Evolutionary conservation across 1,140 invertebrate species (phyloP).

Genomic region (Tetranychus cinnabarinus): DNA sequence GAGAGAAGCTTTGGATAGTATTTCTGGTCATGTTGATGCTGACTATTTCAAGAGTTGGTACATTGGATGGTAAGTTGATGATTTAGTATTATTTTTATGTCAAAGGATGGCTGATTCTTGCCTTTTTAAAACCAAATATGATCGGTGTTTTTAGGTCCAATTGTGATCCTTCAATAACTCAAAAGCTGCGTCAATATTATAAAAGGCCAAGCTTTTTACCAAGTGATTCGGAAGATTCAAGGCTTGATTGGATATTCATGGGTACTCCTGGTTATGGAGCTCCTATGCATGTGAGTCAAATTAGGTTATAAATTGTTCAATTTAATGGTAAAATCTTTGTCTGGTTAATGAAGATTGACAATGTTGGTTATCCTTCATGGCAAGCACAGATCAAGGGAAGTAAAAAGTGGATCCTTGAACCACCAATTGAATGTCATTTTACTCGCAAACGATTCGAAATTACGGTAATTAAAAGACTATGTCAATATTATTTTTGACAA

Average conservation of each 20-base stretch:
- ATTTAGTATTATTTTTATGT: neutral
- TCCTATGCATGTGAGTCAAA: constrained; percentile 58
- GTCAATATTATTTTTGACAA: too few relatives aligned
- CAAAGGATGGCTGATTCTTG: neutral
- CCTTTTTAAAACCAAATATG: neutral
- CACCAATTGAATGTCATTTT: constrained; percentile 64
- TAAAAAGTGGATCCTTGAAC: constrained; percentile 64
- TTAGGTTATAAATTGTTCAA: neutral
- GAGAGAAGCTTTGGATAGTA: constrained; percentile 44
- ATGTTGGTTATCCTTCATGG: constrained; percentile 73
- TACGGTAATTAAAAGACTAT: constrained; percentile 44
- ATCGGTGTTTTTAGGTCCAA: constrained; percentile 43
- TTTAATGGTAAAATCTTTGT: too few relatives aligned
- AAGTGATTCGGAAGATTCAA: constrained; percentile 48
- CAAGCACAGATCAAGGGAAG: constrained; percentile 66
- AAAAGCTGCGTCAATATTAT: constrained; percentile 51
- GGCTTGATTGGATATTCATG: constrained; percentile 87
- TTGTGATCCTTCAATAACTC: constrained; percentile 50
- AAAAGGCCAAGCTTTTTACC: constrained; percentile 67
- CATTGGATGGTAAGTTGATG: constrained; percentile 53
- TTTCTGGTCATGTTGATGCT: constrained; percentile 29
- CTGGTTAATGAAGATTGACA: constrained; percentile 32
- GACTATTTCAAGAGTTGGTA: constrained; percentile 41
- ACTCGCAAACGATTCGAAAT: constrained; percentile 40
- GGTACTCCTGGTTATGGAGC: constrained; percentile 74